Percentiles rank a stretch among this genome's conserved stretches.
These are phyloP conservation scores for Anaspis maculata DNA, from an alignment of 2,888 invertebrate species.

Conservation along the genomic window DNA sequence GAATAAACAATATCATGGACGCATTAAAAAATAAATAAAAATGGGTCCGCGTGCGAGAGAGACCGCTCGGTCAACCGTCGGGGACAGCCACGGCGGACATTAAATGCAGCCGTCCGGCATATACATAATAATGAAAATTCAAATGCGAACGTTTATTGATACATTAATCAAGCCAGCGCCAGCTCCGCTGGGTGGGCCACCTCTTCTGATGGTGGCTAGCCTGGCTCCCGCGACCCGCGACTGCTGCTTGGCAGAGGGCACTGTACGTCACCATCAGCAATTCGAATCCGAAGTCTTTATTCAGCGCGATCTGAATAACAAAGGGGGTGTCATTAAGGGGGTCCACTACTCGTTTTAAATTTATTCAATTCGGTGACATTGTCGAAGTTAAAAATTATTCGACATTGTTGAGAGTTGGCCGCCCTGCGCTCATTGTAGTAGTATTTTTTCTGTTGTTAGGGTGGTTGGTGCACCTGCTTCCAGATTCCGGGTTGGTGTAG, in stretches of 20 bases:
- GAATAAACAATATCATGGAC: constrained; percentile 7
- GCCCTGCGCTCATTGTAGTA: no score
- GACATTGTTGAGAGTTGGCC: no score
- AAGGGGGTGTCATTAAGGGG: constrained; percentile 19
- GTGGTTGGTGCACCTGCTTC: no score
- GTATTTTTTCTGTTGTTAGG: no score
- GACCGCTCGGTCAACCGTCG: no score
- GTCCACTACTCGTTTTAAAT: neutral
- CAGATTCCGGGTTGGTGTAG: no score
- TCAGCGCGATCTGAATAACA: constrained; percentile 24
- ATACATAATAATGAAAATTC: constrained; percentile 14
- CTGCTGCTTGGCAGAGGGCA: no score
- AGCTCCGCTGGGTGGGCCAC: constrained; percentile 10
- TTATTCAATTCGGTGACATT: neutral
- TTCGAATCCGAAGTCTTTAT: constrained; percentile 19
- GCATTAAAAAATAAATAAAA: constrained; percentile 11
- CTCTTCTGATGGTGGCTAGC: constrained; percentile 9
- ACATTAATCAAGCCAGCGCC: constrained; percentile 13
- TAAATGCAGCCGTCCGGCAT: constrained; percentile 4
- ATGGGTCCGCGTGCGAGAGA: no score
- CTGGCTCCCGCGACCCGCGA: constrained; percentile 19
- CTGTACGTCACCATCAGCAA: no score
- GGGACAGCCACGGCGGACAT: no score
- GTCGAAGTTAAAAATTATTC: constrained; percentile 7
- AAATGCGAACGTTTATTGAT: constrained; percentile 15